These are phyloP conservation scores for Ranitomeya imitator DNA, from an alignment of 2,113 vertebrate species.

Conservation along the genomic window DNA sequence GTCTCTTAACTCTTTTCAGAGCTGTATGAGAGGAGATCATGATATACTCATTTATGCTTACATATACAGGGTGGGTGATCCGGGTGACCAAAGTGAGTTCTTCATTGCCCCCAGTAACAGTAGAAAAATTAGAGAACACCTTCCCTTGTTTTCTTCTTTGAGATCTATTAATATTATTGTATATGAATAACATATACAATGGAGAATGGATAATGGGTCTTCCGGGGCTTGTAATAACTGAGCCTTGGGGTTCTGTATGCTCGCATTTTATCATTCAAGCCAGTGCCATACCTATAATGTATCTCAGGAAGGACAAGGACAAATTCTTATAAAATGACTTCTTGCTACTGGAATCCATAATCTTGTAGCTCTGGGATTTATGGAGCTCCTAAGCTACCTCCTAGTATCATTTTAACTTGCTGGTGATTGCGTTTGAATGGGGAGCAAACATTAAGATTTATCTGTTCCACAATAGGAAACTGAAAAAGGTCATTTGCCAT, in stretches of 20 bases:
- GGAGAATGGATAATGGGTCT: neutral
- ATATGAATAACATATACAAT: neutral
- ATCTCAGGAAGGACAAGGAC: neutral
- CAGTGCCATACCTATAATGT: neutral
- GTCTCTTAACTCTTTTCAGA: too few species aligned
- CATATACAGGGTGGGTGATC: too few species aligned
- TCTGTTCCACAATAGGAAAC: neutral
- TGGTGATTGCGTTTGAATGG: neutral
- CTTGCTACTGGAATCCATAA: neutral
- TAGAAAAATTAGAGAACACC: too few species aligned
- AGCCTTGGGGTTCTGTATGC: neutral
- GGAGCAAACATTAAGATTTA: conserved; percentile 14
- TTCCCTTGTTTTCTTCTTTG: neutral
- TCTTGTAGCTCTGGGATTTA: neutral
- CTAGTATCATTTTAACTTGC: neutral
- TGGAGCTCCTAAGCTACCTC: neutral
- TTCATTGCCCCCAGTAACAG: neutral
- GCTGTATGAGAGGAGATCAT: too few species aligned
- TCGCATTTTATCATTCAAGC: neutral
- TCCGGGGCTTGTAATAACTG: neutral
- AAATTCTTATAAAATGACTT: neutral
- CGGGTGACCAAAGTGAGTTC: neutral
- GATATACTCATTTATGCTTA: too few species aligned
- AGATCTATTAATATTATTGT: neutral
- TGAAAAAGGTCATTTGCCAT: neutral